Conservation (phyloP, 1,140 invertebrate genomes). For the Diorhabda carinulata region DNA sequence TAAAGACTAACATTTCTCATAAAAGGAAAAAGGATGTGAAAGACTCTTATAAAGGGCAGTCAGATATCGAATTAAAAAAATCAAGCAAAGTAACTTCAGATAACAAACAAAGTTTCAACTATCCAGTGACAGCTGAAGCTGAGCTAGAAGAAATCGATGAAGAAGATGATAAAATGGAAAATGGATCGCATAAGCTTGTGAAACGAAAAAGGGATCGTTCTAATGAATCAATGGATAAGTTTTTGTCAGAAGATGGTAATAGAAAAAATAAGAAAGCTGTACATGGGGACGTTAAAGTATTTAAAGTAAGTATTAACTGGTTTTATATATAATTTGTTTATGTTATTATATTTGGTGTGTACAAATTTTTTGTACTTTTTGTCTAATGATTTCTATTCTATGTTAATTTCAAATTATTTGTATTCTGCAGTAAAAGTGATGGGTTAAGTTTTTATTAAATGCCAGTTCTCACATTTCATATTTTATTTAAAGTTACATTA, state of each 20-base stretch:
- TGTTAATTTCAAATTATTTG: too few relatives aligned
- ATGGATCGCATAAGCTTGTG: constrained; percentile 8
- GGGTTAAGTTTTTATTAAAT: too few relatives aligned
- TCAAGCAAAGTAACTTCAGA: constrained; percentile 17
- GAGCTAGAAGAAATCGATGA: constrained; percentile 26
- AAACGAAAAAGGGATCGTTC: constrained; percentile 26
- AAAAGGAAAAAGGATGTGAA: constrained; percentile 35
- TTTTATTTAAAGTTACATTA: too few relatives aligned
- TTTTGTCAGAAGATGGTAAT: constrained; percentile 23
- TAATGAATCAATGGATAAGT: constrained; percentile 19
- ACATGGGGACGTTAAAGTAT: constrained; percentile 15
- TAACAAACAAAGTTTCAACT: constrained; percentile 18
- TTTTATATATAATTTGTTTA: too few relatives aligned
- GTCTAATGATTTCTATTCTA: background rate
- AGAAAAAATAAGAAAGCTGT: constrained; percentile 28
- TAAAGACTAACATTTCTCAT: constrained; percentile 41
- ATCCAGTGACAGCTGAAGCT: constrained; percentile 38
- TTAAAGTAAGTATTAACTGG: constrained; percentile 24
- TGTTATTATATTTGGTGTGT: too few relatives aligned
- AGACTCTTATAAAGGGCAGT: constrained; percentile 10
- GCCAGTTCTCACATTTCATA: too few relatives aligned
- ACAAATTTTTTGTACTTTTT: background rate
- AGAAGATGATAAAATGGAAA: constrained; percentile 4
- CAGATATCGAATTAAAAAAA: constrained; percentile 13
- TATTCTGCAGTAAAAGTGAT: too few relatives aligned